These are phyloP conservation scores for Fundulus diaphanus DNA, from an alignment of 2,797 vertebrate genomes.

Conservation along the genomic window DNA sequence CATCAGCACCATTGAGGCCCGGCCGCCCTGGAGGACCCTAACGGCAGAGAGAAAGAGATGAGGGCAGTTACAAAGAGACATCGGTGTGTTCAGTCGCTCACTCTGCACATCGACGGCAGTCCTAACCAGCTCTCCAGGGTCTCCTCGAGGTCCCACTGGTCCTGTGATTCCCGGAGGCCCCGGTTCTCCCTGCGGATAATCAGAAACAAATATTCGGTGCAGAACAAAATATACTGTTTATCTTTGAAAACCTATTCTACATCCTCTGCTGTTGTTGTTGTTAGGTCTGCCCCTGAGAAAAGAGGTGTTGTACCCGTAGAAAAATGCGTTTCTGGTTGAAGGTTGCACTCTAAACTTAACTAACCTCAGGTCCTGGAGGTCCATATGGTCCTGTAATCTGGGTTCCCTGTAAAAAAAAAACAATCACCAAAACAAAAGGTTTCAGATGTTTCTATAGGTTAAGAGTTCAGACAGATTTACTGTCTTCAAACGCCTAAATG, in stretches of 20 bases:
- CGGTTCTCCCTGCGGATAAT: slow-evolving; percentile 62
- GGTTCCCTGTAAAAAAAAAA: slow-evolving; percentile 66
- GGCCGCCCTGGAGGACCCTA: slow-evolving; percentile 91
- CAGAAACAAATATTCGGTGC: neutral
- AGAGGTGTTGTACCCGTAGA: neutral
- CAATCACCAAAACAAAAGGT: neutral
- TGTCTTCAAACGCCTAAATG: neutral
- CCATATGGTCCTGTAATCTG: slow-evolving; percentile 77
- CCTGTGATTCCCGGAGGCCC: slow-evolving; percentile 88
- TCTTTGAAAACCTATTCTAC: neutral
- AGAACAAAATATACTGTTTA: neutral
- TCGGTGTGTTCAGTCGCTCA: neutral
- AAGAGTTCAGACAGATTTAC: neutral
- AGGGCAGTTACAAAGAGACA: slow-evolving; percentile 22
- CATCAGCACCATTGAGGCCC: slow-evolving; percentile 93
- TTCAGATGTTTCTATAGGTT: neutral
- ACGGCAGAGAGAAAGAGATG: slow-evolving; percentile 33
- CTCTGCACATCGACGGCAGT: slow-evolving; percentile 2
- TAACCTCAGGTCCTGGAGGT: slow-evolving; percentile 76
- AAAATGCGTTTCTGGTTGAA: slow-evolving; percentile 25
- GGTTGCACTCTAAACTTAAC: slow-evolving; percentile 15
- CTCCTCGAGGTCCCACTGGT: slow-evolving; percentile 88
- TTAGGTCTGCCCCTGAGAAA: neutral
- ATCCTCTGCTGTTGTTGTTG: neutral
- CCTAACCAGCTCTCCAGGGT: slow-evolving; percentile 90